Percentiles rank a stretch among this genome's conserved stretches.
Evolutionary conservation across 2,113 vertebrate genomes (phyloP).

Genomic region (Catharus fuscescens): DNA sequence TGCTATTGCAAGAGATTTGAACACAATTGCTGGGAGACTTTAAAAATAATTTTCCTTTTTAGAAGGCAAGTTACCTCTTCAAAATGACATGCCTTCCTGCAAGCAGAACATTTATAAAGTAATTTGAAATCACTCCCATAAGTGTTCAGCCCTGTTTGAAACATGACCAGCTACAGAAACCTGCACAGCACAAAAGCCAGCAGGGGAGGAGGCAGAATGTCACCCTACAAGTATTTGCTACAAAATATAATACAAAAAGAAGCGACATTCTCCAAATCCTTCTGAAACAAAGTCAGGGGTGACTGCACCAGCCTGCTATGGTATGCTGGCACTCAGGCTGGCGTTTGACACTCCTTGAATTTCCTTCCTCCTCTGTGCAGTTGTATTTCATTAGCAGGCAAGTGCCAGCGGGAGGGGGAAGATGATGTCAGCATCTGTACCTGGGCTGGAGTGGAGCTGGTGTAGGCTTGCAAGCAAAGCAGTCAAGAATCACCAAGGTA

Average conservation of each 20-base stretch:
- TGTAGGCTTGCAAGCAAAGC: background rate
- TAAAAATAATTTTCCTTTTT: background rate
- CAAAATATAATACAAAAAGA: background rate
- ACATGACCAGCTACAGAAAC: background rate
- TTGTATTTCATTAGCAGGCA: background rate
- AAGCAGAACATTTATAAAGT: background rate
- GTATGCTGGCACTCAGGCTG: background rate
- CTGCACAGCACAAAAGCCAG: background rate
- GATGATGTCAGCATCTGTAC: background rate
- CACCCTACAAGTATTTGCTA: background rate
- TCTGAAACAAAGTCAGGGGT: constrained; percentile 28
- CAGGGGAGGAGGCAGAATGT: background rate
- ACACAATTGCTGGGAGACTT: background rate
- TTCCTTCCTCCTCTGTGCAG: background rate
- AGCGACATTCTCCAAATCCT: background rate
- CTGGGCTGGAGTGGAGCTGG: background rate
- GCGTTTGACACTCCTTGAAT: background rate
- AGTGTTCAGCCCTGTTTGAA: background rate
- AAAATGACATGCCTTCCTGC: background rate
- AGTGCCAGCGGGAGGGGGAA: background rate
- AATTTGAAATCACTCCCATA: background rate
- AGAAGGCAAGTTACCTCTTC: background rate
- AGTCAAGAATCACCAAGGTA: background rate
- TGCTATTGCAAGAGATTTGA: background rate
- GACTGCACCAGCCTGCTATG: constrained; percentile 31